Base-by-base conservation (phyloP, 2,797 vertebrate genomes). In the Borostomias antarcticus region DNA sequence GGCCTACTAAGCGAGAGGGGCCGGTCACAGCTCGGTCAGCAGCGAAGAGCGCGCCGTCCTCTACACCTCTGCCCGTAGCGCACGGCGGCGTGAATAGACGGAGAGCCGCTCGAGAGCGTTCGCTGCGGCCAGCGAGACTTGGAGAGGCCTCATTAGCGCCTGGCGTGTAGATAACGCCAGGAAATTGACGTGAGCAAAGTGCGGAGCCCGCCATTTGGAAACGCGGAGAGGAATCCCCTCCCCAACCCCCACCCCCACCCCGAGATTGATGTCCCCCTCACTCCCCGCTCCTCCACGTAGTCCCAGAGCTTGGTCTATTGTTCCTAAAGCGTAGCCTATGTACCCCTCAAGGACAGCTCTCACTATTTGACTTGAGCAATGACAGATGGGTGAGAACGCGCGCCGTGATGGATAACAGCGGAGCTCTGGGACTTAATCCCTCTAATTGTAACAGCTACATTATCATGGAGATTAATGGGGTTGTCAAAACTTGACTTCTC, bases 381-480 rank as follows among this genome's bases (percentile, higher is more conserved):
- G 64, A 57, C 71, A 74, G 64, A 56, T 62, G 56, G 68, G 91
- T 90, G 88, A 78, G 82, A 91, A 82, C 76, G 53, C 86, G 89
- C 91, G 88, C 83, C 89, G 88, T 92, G 92, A 94, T 93, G 91
- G 91, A 94, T 93, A 92, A 92, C 85, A 82, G 82, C 73, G 77
- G 87, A 91, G 90, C 89, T 88, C 77, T 79, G 85, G 87, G 89
- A 89, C 92, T 93, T 93, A 93, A 93, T 94, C 92, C 92, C 89
- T 93, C 92, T 88, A 88, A 92, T 93, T 93, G 91, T 93, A 94
- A 92, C 88, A 85, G 90, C 89, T 86, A 85, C 90, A 93, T 95
- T 94, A 94, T 90, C 90, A 88, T 84, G 81, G 89, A 95, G 95
- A 98, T 96, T 95, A 95, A 96, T 95, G 94, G 89, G 90, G 88